Evolutionary conservation across 2,113 vertebrate species (phyloP).

Genomic region (Entosphenus tridentatus): DNA sequence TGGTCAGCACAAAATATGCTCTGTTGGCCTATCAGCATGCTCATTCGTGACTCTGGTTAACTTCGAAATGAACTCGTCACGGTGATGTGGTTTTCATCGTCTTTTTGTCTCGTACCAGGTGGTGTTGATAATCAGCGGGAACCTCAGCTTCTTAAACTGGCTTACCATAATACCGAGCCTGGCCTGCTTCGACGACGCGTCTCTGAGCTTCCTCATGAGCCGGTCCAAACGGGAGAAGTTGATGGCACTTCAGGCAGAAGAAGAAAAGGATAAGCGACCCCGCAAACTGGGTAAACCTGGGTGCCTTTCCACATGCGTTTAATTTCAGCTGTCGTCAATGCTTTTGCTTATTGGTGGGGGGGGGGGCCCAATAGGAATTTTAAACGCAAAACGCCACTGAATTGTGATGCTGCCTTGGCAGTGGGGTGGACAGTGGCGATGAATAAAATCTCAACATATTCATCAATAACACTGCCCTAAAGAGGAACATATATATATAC

Average conservation of each 20-base stretch:
- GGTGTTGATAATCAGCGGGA: slow-evolving; percentile 55
- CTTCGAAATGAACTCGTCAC: not conserved
- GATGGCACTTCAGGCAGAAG: not conserved
- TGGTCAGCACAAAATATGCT: no score
- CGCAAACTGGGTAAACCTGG: no score
- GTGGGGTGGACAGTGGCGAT: no score
- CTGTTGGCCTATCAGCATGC: no score
- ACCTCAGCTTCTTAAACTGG: slow-evolving; percentile 95
- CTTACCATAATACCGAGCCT: slow-evolving; percentile 70
- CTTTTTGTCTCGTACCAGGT: slow-evolving; percentile 18
- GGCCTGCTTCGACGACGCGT: slow-evolving; percentile 57
- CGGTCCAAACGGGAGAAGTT: slow-evolving; percentile 7
- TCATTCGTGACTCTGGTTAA: no score
- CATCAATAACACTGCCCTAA: no score
- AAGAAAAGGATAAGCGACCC: not conserved
- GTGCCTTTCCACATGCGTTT: slow-evolving; percentile 3
- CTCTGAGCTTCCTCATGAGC: slow-evolving; percentile 36
- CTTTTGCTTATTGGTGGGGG: no score
- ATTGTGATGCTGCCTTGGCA: no score
- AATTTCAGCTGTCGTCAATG: not conserved
- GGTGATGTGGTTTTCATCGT: slow-evolving; percentile 1
- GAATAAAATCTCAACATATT: no score
- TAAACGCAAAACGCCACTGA: no score
- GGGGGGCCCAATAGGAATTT: no score
- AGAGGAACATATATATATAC: no score